Base-by-base conservation (phyloP, 53 echinoderm and acorn worm species). In the Crossaster papposus region DNA sequence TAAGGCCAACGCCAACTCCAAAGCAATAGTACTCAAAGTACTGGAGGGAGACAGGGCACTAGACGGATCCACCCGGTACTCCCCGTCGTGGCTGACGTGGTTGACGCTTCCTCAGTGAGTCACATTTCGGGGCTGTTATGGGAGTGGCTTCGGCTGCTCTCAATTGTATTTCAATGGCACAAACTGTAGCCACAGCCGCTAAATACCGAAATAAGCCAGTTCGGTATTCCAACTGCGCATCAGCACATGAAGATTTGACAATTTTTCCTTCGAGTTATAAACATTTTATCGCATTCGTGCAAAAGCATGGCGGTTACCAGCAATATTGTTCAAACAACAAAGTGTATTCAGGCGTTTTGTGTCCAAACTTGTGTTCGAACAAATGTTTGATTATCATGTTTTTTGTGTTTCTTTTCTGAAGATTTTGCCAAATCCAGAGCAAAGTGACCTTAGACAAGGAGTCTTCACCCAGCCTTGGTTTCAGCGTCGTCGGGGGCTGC, bases 41-140 rank as follows among this genome's bases (percentile, higher is more conserved):
- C 92, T 98, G 10, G 98, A 96, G 58, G 96, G 94, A 32, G 96
- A 96, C 86, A 90, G 90, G 51, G 92, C 91, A 26, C 91, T 95
- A 77, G 93, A 93, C 73, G 91, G 93, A 17, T 55, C 55, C 53
- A 54, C 71, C 32, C 92, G 92, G 68, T 98, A 94, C 89, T 86
- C 94, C 4, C 98, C 98, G 8, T 96, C 96, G n/a, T 98, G 98
- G 98, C 84, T 98, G 30, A 98, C 96, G 3, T 98, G 98, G 98
- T 84, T 98, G 29, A 92, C 98, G 3, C 90, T 98, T 29, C 98
- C 98, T 23, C 82, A 87, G 98, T 98, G 90, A 95, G 96, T 95
- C n/a, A 22, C 52, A 76, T 29, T 70, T 4, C 34, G 36, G 17
- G 22, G 22, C 31, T 1, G 38, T 83, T 7, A 33, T 44, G 44